Percentiles rank a stretch among this genome's conserved stretches.
These are phyloP conservation scores for Sebastes itinus DNA, from an alignment of 2,797 vertebrate genomes.

Conservation along the genomic window DNA sequence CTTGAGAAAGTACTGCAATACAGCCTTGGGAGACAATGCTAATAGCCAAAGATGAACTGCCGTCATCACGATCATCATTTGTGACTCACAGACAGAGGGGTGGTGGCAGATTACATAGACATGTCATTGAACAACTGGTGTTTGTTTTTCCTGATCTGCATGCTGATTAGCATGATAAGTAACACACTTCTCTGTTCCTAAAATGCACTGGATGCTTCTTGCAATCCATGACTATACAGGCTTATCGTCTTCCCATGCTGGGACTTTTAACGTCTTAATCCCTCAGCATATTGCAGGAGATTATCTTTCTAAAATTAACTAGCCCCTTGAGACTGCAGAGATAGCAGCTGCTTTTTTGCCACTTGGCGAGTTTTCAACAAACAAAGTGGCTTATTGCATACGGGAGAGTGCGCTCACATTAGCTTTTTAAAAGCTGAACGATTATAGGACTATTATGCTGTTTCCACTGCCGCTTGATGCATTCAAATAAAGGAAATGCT, in stretches of 20 bases:
- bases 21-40: constrained; percentile 65
- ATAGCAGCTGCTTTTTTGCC: constrained; percentile 79
- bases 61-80: constrained; percentile 59
- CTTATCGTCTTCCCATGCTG: constrained; percentile 61
- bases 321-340: constrained; percentile 75
- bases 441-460: constrained; percentile 53
- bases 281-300: constrained; percentile 81
- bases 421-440: constrained; percentile 56
- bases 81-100: constrained; percentile 48
- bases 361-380: constrained; percentile 76
- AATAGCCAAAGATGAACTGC: constrained; percentile 68
- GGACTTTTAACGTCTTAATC: constrained; percentile 79
- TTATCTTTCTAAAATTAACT: constrained; percentile 85
- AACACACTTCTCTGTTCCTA: constrained; percentile 47
- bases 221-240: constrained; percentile 40
- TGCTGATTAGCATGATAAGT: constrained; percentile 65
- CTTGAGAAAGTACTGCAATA: constrained; percentile 50
- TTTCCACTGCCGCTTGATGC: constrained; percentile 45
- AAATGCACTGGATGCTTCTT: constrained; percentile 52
- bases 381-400: constrained; percentile 75
- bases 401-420: constrained; percentile 56
- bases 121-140: constrained; percentile 69
- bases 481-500: constrained; percentile 49
- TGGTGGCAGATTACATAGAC: constrained; percentile 52
- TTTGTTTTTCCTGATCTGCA: constrained; percentile 71